Evolutionary conservation across 2,888 invertebrate species (phyloP).

Genomic region (Eupithecia abbreviata): DNA sequence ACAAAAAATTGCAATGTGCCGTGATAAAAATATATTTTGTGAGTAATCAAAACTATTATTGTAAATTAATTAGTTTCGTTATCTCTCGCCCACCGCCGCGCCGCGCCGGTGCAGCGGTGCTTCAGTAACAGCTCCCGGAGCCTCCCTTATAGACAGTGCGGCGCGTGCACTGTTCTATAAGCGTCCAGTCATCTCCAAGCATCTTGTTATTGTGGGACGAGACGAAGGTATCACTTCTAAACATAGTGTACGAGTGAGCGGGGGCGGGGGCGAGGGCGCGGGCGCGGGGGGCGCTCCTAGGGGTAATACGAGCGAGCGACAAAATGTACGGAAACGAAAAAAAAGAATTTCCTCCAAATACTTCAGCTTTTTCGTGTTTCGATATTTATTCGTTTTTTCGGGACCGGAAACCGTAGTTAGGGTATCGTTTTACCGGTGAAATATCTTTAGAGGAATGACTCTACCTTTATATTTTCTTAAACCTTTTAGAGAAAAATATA

Average conservation of each 20-base stretch:
- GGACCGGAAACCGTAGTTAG: background rate
- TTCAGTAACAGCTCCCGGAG: too few species aligned
- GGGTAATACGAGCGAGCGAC: constrained; percentile 1
- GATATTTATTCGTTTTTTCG: constrained; percentile 10
- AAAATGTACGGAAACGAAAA: background rate
- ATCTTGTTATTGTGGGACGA: constrained; percentile 31
- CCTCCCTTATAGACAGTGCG: background rate
- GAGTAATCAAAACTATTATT: too few species aligned
- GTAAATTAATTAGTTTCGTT: too few species aligned
- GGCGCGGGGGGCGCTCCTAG: background rate
- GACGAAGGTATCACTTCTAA: constrained; percentile 28
- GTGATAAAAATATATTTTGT: too few species aligned
- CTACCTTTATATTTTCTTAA: background rate
- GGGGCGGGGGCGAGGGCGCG: too few species aligned
- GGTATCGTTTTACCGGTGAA: background rate
- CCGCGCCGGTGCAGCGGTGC: too few species aligned
- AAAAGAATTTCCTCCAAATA: background rate
- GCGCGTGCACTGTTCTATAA: background rate
- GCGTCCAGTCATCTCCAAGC: background rate
- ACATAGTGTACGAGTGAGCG: background rate
- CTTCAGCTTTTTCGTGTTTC: constrained; percentile 3
- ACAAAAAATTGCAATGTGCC: too few species aligned
- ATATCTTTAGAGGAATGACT: background rate
- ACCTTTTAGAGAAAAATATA: background rate
- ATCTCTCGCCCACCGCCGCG: too few species aligned